Evolutionary conservation across 2,113 vertebrate genomes (phyloP).

Genomic region (Callipepla squamata): DNA sequence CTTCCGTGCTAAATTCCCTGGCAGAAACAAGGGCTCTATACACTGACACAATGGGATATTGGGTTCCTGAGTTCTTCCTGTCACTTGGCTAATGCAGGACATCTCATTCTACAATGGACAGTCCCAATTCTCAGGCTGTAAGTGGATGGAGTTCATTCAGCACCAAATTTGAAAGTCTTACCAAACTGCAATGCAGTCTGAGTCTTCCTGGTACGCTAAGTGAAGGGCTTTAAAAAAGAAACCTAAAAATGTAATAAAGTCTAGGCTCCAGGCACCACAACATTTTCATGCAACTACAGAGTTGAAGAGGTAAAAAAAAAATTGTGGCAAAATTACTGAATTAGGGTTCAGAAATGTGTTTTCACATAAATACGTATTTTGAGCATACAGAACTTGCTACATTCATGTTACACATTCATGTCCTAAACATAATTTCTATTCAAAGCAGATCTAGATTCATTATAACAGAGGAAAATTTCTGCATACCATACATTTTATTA

Average conservation of each 20-base stretch:
- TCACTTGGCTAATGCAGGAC: not conserved
- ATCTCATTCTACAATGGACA: not conserved
- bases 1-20: too few species aligned
- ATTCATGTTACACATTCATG: not conserved
- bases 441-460: not conserved
- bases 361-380: not conserved
- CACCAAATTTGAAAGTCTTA: not conserved
- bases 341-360: not conserved
- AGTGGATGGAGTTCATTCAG: not conserved
- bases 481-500: not conserved
- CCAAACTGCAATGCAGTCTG: not conserved
- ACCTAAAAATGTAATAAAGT: not conserved
- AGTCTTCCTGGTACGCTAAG: not conserved
- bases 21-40: too few species aligned
- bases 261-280: not conserved
- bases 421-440: not conserved
- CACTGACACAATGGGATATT: not conserved
- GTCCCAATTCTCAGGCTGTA: not conserved
- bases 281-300: not conserved
- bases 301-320: not conserved
- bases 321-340: not conserved
- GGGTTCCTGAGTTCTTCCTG: not conserved
- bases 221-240: not conserved
- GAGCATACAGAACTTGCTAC: not conserved
- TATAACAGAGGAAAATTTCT: not conserved